Evolutionary conservation across 2,113 vertebrate genomes (phyloP).

Genomic region (Rhipidura dahli): DNA sequence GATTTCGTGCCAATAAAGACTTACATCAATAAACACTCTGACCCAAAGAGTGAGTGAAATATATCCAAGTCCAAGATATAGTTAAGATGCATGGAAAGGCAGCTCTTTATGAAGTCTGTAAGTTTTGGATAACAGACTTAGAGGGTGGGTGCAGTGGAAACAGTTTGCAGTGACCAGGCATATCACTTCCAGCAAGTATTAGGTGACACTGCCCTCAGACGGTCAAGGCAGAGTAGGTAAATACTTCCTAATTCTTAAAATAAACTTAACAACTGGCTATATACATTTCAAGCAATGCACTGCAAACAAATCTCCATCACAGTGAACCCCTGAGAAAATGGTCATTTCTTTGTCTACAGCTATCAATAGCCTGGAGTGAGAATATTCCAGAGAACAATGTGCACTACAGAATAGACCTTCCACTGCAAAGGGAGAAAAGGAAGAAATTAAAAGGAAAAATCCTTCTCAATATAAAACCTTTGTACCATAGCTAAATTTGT

Average conservation of each 20-base stretch:
- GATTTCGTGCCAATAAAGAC: neutral
- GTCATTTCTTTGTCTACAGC: neutral
- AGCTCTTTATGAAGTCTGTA: neutral
- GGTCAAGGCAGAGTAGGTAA: constrained; percentile 5
- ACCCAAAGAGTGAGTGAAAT: neutral
- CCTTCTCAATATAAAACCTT: neutral
- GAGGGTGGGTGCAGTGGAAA: neutral
- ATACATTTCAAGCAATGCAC: neutral
- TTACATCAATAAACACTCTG: neutral
- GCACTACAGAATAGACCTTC: neutral
- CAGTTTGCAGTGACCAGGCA: neutral
- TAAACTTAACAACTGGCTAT: neutral
- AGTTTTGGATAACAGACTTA: neutral
- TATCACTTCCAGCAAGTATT: neutral
- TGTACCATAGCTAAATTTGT: constrained; percentile 2
- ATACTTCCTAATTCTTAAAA: neutral
- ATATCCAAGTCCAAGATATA: neutral
- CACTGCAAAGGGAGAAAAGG: neutral
- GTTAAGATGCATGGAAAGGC: neutral
- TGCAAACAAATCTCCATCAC: neutral
- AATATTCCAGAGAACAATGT: neutral
- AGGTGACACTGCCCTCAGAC: constrained; percentile 13
- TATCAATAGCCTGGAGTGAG: neutral
- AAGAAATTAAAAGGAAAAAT: constrained; percentile 23
- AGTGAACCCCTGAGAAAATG: neutral